A percentile compares a stretch with the other conserved stretches of the same genome.
Evolutionary conservation across 2,797 vertebrate genomes (phyloP).

Genomic region (Onychomys torridus): DNA sequence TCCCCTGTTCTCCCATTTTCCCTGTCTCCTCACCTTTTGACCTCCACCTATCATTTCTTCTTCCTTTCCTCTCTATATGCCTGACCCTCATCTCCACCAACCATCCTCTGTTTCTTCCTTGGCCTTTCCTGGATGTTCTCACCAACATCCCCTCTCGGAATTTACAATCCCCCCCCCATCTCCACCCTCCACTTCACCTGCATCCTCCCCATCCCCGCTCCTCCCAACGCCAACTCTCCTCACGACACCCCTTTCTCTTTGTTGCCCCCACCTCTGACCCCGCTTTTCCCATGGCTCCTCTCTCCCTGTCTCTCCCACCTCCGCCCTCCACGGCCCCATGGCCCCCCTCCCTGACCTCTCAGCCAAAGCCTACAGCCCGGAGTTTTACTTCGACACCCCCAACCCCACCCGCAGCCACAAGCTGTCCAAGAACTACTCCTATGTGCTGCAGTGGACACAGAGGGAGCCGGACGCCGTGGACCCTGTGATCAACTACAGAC

Average conservation of each 20-base stretch:
- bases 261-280: conserved; percentile 50
- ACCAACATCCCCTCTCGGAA: not conserved
- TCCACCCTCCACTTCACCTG: not conserved
- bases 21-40: conserved; percentile 43
- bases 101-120: conserved; percentile 3
- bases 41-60: conserved; percentile 47
- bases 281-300: not conserved
- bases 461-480: conserved; percentile 94
- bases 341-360: conserved; percentile 67
- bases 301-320: conserved; percentile 62
- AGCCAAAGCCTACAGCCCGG: conserved; percentile 96
- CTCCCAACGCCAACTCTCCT: not conserved
- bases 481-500: conserved; percentile 93
- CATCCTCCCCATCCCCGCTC: not conserved
- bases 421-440: conserved; percentile 96
- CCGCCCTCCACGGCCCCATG: conserved; percentile 69
- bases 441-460: conserved; percentile 98
- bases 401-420: conserved; percentile 95
- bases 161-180: not conserved
- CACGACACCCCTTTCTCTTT: conserved; percentile 55
- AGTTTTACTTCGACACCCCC: conserved; percentile 98
- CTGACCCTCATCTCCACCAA: not conserved
- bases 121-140: not conserved
- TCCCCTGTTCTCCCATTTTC: conserved; percentile 67
- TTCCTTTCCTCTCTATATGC: conserved; percentile 32